These are phyloP conservation scores for Erebia ligea DNA, from an alignment of 2,888 invertebrate genomes.

Conservation along the genomic window DNA sequence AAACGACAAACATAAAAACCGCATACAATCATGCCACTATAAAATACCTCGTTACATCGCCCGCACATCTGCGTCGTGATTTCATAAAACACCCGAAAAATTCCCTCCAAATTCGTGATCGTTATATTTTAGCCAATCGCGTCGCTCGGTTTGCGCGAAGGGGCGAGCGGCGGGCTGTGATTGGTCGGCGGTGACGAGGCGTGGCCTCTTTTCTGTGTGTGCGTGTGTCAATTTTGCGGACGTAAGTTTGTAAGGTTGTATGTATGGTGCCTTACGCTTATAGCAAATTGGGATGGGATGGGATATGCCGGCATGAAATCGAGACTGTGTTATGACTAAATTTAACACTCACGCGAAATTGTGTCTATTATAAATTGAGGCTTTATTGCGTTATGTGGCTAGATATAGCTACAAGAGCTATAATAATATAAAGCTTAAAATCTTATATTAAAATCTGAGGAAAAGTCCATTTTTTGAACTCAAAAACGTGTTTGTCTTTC, in stretches of 20 bases:
- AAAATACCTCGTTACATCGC: slow-evolving; percentile 62
- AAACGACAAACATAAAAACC: slow-evolving; percentile 66
- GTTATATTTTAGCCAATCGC: slow-evolving; percentile 68
- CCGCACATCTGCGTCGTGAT: slow-evolving; percentile 55
- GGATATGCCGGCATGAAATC: slow-evolving; percentile 39
- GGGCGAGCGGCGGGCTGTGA: slow-evolving; percentile 65
- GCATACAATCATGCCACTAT: slow-evolving; percentile 63
- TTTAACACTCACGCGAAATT: slow-evolving; percentile 37
- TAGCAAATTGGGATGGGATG: slow-evolving; percentile 43
- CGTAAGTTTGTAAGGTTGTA: slow-evolving; percentile 52
- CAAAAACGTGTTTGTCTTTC: no score
- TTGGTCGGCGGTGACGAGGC: slow-evolving; percentile 67
- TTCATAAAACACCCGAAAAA: slow-evolving; percentile 76
- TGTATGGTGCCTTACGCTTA: slow-evolving; percentile 40
- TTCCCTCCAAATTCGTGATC: slow-evolving; percentile 73
- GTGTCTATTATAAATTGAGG: slow-evolving; percentile 7
- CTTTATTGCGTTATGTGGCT: neutral
- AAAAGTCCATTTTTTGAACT: no score
- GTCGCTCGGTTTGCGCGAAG: slow-evolving; percentile 57
- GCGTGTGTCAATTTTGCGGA: slow-evolving; percentile 60
- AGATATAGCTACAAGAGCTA: no score
- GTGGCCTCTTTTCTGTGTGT: slow-evolving; percentile 60
- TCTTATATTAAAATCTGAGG: no score
- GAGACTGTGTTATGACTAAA: slow-evolving; percentile 34
- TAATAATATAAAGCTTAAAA: no score